phyloP scores from a whole-genome alignment of 2,113 vertebrate species.

The Ptyas mucosa region DNA sequence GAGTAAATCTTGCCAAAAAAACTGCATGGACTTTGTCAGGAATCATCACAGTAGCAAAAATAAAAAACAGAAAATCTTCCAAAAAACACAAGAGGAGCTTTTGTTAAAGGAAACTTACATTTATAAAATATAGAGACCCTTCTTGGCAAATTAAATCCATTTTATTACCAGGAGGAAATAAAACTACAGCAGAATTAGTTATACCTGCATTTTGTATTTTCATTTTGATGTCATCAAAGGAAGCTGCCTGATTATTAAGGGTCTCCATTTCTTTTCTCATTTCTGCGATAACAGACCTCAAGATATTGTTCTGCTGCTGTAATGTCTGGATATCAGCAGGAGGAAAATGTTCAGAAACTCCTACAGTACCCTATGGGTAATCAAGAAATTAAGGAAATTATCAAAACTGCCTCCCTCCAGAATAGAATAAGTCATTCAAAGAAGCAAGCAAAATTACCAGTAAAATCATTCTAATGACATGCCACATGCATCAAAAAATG shows the following conservation, averaged over 20 bases:
- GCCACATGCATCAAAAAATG: background rate
- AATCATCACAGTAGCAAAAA: background rate
- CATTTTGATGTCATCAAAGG: background rate
- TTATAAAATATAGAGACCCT: background rate
- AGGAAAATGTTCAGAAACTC: slow-evolving; percentile 13
- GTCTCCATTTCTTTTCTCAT: slow-evolving; percentile 90
- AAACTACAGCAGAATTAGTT: background rate
- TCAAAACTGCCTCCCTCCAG: background rate
- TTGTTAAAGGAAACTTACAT: background rate
- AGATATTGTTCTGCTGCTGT: slow-evolving; percentile 77
- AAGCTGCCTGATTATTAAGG: slow-evolving; percentile 56
- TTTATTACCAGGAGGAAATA: slow-evolving; percentile 23
- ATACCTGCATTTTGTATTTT: background rate
- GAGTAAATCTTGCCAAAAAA: background rate
- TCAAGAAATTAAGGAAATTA: slow-evolving; percentile 43
- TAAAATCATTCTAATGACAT: background rate
- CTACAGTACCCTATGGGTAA: background rate
- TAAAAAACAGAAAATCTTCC: background rate
- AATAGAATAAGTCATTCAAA: background rate
- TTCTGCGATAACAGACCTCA: slow-evolving; percentile 74
- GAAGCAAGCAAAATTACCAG: background rate
- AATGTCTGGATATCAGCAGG: slow-evolving; percentile 72
- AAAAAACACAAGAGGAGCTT: background rate
- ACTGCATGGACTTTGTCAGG: background rate
- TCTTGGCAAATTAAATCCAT: background rate